Conservation (phyloP, 2,797 vertebrate species). For the Forpus xanthops region DNA sequence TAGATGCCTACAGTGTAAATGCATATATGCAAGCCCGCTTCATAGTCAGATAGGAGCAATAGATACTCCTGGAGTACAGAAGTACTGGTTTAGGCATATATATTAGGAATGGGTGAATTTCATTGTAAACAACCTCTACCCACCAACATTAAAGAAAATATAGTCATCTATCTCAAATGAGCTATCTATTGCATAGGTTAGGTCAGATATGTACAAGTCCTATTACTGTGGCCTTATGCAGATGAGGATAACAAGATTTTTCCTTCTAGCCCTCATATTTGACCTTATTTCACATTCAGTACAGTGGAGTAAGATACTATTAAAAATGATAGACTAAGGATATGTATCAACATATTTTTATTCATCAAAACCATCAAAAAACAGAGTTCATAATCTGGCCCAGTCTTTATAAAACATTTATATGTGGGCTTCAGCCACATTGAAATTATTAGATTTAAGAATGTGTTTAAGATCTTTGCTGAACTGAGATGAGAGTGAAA, state of each 20-base stretch:
- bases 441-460: neutral
- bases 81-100: neutral
- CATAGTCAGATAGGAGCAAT: neutral
- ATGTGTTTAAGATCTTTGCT: neutral
- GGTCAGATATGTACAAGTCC: neutral
- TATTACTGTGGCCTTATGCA: neutral
- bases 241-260: neutral
- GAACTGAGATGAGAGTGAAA: conserved; percentile 8
- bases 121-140: neutral
- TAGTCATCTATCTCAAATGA: neutral
- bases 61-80: neutral
- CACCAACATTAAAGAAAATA: neutral
- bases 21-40: neutral
- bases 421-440: neutral
- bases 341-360: neutral
- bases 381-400: neutral
- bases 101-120: neutral
- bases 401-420: neutral
- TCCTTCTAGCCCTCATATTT: neutral
- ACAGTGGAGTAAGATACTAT: neutral
- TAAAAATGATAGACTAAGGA: neutral
- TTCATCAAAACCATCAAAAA: neutral
- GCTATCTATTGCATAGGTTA: neutral
- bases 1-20: neutral
- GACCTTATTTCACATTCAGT: neutral